phyloP scores from a whole-genome alignment of 2,797 vertebrate species.

The Eidolon dupreanum region DNA sequence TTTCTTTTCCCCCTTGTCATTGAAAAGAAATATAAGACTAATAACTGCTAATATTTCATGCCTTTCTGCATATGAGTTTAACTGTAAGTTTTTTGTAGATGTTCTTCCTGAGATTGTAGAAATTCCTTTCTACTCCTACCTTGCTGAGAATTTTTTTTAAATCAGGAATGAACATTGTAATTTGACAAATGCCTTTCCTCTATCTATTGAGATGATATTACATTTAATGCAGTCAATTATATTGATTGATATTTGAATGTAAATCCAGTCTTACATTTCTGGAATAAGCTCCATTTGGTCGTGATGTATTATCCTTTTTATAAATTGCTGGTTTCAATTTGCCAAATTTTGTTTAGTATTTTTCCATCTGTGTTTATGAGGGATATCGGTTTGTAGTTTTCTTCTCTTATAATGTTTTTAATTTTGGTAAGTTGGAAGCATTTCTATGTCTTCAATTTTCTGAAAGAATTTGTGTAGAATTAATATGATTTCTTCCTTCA shows the following conservation, averaged over 20 bases:
- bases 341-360: background rate
- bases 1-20: background rate
- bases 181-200: background rate
- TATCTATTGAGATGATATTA: background rate
- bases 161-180: background rate
- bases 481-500: background rate
- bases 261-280: background rate
- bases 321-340: background rate
- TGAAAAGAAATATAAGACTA: background rate
- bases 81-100: background rate
- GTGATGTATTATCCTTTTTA: background rate
- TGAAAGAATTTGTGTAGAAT: slow-evolving; percentile 2
- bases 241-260: background rate
- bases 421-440: background rate
- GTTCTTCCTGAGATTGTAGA: background rate
- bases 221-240: background rate
- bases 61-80: background rate
- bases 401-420: background rate
- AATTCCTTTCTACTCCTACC: background rate
- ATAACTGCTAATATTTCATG: background rate
- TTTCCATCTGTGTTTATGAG: background rate
- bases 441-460: background rate
- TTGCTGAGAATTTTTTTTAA: background rate
- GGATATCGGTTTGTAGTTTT: background rate
- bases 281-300: background rate